phyloP scores from a whole-genome alignment of 2,113 vertebrate species.

The Manacus vitellinus region DNA sequence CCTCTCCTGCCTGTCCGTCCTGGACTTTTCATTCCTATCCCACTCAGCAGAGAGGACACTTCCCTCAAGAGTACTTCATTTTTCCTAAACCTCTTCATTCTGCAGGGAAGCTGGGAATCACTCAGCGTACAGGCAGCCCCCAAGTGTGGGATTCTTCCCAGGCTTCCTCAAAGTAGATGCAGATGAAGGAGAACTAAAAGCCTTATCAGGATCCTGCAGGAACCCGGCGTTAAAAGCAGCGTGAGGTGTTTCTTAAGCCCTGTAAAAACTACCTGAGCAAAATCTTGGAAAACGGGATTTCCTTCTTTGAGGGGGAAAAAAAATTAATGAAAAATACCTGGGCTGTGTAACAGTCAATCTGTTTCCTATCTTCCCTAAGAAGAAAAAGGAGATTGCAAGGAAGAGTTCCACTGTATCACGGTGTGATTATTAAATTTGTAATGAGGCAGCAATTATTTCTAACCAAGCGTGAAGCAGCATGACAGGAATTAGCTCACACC shows the following conservation, averaged over 20 bases:
- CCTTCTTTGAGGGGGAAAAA: neutral
- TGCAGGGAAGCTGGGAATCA: neutral
- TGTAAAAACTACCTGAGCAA: neutral
- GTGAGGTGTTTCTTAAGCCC: neutral
- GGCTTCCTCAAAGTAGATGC: neutral
- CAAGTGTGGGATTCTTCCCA: neutral
- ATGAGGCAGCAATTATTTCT: conserved; percentile 1
- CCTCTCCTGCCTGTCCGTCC: neutral
- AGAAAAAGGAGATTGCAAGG: neutral
- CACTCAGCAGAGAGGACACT: neutral
- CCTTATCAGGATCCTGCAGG: neutral
- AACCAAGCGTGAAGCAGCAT: neutral
- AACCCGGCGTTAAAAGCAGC: neutral
- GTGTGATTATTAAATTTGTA: conserved; percentile 10
- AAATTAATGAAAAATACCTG: neutral
- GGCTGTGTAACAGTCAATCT: neutral
- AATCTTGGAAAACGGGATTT: neutral
- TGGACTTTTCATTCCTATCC: neutral
- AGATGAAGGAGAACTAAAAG: neutral
- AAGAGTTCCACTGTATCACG: neutral
- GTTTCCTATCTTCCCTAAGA: neutral
- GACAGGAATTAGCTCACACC: neutral
- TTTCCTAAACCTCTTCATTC: neutral
- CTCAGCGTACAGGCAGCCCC: neutral
- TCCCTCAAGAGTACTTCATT: neutral